Conservation (phyloP, 2,888 invertebrate species). For the Malthinus seriepunctatus region DNA sequence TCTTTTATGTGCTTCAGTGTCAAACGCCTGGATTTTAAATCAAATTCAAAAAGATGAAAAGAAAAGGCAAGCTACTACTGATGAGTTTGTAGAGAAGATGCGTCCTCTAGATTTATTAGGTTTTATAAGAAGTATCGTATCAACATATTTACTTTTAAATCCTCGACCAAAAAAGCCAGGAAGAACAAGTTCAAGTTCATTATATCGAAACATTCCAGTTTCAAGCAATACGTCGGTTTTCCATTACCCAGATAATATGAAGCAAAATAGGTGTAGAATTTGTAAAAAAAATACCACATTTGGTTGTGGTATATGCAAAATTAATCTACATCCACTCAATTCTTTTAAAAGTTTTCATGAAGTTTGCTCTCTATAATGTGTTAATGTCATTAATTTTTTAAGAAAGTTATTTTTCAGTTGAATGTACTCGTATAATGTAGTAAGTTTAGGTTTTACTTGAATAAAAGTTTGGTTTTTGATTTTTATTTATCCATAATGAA, state of each 20-base stretch:
- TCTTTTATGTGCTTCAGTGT: slow-evolving; percentile 1
- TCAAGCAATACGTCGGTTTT: background rate
- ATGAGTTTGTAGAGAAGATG: background rate
- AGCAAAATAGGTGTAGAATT: background rate
- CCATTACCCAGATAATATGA: background rate
- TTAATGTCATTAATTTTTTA: no score
- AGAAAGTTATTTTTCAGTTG: no score
- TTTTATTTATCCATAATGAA: no score
- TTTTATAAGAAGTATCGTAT: background rate
- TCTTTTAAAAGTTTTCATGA: background rate
- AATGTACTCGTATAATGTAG: no score
- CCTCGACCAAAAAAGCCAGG: no score
- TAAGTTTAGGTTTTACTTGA: no score
- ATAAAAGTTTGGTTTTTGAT: no score
- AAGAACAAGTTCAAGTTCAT: slow-evolving; percentile 7
- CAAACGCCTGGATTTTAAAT: slow-evolving; percentile 2
- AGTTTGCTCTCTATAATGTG: no score
- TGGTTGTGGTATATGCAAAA: no score
- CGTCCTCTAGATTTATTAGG: slow-evolving; percentile 1
- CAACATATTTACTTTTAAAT: slow-evolving; percentile 30
- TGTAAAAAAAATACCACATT: background rate
- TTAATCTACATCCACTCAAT: background rate
- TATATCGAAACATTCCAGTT: background rate
- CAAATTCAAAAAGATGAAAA: background rate
- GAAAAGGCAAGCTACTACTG: background rate